Conservation (phyloP, 2,888 invertebrate species). For the Neria commutata region DNA sequence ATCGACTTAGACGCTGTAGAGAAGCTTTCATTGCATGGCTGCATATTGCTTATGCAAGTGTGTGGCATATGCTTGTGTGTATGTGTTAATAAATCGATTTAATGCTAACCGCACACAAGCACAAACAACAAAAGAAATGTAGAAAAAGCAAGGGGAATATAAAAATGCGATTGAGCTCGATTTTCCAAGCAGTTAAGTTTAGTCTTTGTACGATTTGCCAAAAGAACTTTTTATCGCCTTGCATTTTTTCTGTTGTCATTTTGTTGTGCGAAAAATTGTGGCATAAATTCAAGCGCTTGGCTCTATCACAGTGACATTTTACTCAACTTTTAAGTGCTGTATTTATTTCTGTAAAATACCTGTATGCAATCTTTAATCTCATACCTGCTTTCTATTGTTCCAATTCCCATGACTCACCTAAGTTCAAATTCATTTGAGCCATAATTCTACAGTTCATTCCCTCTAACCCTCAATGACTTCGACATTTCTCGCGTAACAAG, state of each 20-base stretch:
- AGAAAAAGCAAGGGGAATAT: not conserved
- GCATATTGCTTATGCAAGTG: not conserved
- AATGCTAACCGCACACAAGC: slow-evolving; percentile 2
- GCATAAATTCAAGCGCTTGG: too few relatives aligned
- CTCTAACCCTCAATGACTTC: not conserved
- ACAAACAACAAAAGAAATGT: not conserved
- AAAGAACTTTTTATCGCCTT: not conserved
- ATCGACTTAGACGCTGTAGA: not conserved
- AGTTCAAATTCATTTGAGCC: too few relatives aligned
- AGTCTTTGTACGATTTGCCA: slow-evolving; percentile 1
- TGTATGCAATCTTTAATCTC: too few relatives aligned
- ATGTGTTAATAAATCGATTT: slow-evolving; percentile 12
- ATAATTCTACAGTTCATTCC: not conserved
- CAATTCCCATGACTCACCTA: too few relatives aligned
- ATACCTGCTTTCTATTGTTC: too few relatives aligned
- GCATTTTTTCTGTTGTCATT: not conserved
- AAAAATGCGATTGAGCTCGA: slow-evolving; percentile 11
- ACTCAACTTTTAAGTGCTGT: too few relatives aligned
- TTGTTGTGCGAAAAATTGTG: not conserved
- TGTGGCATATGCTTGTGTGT: not conserved
- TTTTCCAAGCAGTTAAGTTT: slow-evolving; percentile 24
- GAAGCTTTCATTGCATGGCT: not conserved
- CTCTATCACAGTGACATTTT: not conserved
- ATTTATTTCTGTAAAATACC: too few relatives aligned
- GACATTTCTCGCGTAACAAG: not conserved